Base-by-base conservation (phyloP, 2,113 vertebrate genomes). In the Girardinichthys multiradiatus region DNA sequence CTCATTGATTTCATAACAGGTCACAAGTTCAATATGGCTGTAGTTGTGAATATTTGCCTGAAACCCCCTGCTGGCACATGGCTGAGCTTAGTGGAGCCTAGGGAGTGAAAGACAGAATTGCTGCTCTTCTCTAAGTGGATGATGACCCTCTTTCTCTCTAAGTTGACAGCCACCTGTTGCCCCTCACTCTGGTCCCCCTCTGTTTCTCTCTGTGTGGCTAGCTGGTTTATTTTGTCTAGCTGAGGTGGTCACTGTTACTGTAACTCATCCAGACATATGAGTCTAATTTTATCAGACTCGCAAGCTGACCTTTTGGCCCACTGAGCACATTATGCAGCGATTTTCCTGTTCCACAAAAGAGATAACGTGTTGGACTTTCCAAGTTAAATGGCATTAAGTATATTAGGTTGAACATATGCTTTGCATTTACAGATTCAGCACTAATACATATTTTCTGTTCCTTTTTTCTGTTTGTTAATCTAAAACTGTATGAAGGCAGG, bases 131-230 rank as follows among this genome's bases (percentile, higher is more conserved):
- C 78, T 82, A 83, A 89, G 81, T 62, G 86, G 69, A 87, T 90
- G 86, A 93, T 80, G 81, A 69, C 68, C 89, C 66, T 87, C 87
- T 87, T 85, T 84, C 57, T 79, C 0, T 5, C 45, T 83, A 92
- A 90, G 88, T 79, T 9, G 12, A 88, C 89, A 90, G 75, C 79
- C 91, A 94, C 87, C 93, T 95, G 91, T 91, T 89, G 64, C 67
- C 83, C 80, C 82, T 81, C 83, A 69, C 79, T 82, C 79, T 63
- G 61, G 73, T 70, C 68, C 68, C 74, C 81, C 65, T 24, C 35
- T 30, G 35, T 70, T 74, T 73, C 72, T 57, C 39, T 64, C 77
- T 87, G 74, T 54, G 48, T 54, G 48, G 48, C 48, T n/a, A n/a
- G 24, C 48, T 54, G 48, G 81, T 89, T 83, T 82, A 83, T 85